phyloP scores from a whole-genome alignment of 2,797 vertebrate species.

The Gymnothorax reevesii region DNA sequence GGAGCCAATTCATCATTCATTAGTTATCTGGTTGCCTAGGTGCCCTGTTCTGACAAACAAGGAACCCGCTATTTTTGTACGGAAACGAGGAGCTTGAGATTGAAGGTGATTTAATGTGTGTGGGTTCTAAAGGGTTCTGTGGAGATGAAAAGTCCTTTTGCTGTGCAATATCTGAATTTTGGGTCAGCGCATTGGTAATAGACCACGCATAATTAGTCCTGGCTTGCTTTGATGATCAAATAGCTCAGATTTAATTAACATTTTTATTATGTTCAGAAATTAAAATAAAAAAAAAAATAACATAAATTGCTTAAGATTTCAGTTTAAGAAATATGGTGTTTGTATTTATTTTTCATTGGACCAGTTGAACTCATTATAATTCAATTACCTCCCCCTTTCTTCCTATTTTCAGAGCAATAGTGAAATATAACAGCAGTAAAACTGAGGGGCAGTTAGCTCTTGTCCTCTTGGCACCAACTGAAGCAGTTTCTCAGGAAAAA shows the following conservation, averaged over 20 bases:
- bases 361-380: not conserved
- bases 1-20: not conserved
- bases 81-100: not conserved
- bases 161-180: not conserved
- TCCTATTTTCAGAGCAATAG: not conserved
- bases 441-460: not conserved
- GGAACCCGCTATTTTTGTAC: not conserved
- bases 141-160: not conserved
- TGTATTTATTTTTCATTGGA: not conserved
- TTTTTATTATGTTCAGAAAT: too few species aligned
- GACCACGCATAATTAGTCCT: not conserved
- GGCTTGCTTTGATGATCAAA: not conserved
- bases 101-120: not conserved
- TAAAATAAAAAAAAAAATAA: not conserved
- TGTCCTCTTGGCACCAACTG: not conserved
- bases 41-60: not conserved
- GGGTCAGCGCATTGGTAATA: not conserved
- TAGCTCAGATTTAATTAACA: not conserved
- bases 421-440: not conserved
- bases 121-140: not conserved
- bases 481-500: slow-evolving; percentile 42
- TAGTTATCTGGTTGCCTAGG: not conserved
- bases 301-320: not conserved
- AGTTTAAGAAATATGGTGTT: not conserved
- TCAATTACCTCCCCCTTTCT: not conserved